Percentiles rank a stretch among this genome's conserved stretches.
These are phyloP conservation scores for Tringa solitaria DNA, from an alignment of 2,113 vertebrate genomes.

Conservation along the genomic window DNA sequence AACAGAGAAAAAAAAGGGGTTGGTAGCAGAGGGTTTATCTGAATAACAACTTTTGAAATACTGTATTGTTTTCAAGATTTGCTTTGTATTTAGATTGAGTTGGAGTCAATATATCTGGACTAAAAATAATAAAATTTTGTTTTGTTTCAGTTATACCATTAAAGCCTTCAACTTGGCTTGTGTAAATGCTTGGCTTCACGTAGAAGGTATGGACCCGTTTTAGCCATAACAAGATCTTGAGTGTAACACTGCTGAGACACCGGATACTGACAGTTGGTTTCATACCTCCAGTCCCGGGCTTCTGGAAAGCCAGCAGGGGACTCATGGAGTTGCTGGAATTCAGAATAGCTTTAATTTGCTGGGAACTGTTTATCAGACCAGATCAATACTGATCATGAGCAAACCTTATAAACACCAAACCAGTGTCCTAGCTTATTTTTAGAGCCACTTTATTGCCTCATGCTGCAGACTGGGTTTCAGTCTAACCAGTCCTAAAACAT, in stretches of 20 bases:
- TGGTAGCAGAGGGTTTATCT: neutral
- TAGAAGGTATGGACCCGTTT: neutral
- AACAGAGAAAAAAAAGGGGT: accelerated
- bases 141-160: neutral
- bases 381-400: neutral
- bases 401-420: neutral
- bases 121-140: neutral
- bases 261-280: neutral
- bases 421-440: neutral
- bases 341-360: neutral
- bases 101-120: neutral
- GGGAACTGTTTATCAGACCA: neutral
- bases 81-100: neutral
- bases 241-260: neutral
- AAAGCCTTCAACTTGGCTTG: neutral
- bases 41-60: neutral
- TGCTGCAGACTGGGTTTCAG: neutral
- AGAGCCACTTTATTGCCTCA: neutral
- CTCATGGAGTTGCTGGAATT: neutral
- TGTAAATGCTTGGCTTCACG: neutral
- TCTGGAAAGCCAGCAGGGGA: neutral
- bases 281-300: neutral
- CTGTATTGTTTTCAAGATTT: neutral
- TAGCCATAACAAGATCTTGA: neutral
- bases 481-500: neutral